phyloP scores from a whole-genome alignment of 1,140 invertebrate genomes.

The Halesus radiatus region DNA sequence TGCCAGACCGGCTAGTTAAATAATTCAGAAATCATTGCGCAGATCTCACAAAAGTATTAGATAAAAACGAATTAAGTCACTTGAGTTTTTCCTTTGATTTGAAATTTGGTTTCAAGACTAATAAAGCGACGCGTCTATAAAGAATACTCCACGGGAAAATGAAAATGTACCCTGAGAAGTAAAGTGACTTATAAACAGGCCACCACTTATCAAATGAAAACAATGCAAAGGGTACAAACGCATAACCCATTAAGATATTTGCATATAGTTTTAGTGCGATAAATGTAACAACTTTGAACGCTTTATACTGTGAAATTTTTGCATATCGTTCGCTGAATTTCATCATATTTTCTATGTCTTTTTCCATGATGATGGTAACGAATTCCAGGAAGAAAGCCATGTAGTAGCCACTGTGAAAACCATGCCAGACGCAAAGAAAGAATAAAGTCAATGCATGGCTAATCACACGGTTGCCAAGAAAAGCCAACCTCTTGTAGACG shows the following conservation, averaged over 20 bases:
- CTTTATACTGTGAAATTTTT: conserved; percentile 63
- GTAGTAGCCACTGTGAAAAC: conserved; percentile 92
- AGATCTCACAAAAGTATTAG: too few relatives aligned
- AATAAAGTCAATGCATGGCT: conserved; percentile 86
- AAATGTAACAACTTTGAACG: conserved; percentile 65
- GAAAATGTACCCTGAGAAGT: conserved; percentile 77
- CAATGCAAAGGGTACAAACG: conserved; percentile 84
- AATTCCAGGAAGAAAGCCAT: conserved; percentile 94
- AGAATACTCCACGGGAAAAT: conserved; percentile 75
- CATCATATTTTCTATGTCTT: conserved; percentile 75
- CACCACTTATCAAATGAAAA: conserved; percentile 79
- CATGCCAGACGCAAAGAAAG: conserved; percentile 95
- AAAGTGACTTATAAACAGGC: conserved; percentile 72
- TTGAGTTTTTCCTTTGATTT: conserved; percentile 8
- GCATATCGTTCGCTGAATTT: conserved; percentile 68
- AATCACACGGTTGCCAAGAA: conserved; percentile 85
- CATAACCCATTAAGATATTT: conserved; percentile 88
- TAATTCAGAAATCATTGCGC: too few relatives aligned
- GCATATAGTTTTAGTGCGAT: conserved; percentile 82
- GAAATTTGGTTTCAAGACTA: conserved; percentile 40
- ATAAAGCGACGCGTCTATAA: conserved; percentile 60
- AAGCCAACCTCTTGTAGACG: conserved; percentile 92
- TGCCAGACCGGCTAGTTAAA: too few relatives aligned
- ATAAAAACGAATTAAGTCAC: background rate
- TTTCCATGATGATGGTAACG: conserved; percentile 87